Evolutionary conservation across 2,113 vertebrate genomes (phyloP).

Genomic region (Pygathrix nemaeus): DNA sequence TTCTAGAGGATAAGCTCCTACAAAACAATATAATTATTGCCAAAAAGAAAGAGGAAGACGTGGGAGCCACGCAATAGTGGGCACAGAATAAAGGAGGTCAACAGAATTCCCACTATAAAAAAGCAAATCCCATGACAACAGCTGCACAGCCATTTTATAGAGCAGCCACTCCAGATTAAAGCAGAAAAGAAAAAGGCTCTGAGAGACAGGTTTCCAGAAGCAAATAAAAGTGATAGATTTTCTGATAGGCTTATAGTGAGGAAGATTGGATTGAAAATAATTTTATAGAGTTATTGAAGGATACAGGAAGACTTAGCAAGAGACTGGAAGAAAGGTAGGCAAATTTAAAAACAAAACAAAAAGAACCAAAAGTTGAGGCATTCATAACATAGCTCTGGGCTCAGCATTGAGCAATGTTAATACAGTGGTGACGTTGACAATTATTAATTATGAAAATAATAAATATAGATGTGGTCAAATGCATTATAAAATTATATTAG

Average conservation of each 20-base stretch:
- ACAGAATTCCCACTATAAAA: background rate
- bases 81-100: background rate
- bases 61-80: background rate
- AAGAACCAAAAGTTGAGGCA: background rate
- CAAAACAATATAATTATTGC: background rate
- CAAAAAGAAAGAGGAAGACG: background rate
- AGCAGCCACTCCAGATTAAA: background rate
- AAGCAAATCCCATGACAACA: background rate
- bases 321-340: constrained; percentile 25
- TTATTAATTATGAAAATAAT: background rate
- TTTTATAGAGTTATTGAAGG: constrained; percentile 26
- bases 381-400: background rate
- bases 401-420: background rate
- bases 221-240: constrained; percentile 41
- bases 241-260: background rate
- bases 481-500: background rate
- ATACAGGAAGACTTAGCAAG: background rate
- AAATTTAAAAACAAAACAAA: background rate
- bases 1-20: background rate
- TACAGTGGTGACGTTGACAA: background rate
- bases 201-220: background rate
- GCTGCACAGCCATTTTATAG: background rate
- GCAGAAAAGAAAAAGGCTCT: background rate
- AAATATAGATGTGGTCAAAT: background rate
- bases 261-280: constrained; percentile 11